Conservation (phyloP, 2,797 vertebrate species). For the Xerus rutilus region DNA sequence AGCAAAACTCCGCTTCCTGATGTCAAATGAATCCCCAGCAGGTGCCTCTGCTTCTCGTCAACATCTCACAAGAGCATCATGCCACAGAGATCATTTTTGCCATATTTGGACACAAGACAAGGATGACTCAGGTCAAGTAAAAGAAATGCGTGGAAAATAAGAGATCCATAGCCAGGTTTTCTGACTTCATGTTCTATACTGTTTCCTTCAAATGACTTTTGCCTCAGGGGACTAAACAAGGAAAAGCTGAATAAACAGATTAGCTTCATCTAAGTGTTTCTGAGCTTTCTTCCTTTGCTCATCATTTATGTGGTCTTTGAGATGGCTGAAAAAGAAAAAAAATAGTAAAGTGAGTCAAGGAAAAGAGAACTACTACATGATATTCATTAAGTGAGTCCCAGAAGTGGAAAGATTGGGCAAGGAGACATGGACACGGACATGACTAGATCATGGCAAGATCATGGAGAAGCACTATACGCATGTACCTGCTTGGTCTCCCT, state of each 20-base stretch:
- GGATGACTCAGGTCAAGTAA: neutral
- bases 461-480: rapidly evolving
- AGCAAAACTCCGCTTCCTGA: neutral
- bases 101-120: conserved; percentile 44
- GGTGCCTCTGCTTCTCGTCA: neutral
- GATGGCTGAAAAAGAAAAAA: neutral
- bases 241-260: neutral
- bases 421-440: rapidly evolving
- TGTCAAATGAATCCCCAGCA: neutral
- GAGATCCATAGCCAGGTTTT: neutral
- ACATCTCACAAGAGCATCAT: neutral
- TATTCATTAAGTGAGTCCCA: neutral
- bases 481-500: neutral
- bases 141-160: conserved; percentile 13
- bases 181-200: neutral
- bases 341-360: neutral
- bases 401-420: neutral
- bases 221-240: neutral
- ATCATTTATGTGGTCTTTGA: neutral
- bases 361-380: neutral
- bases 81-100: neutral
- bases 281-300: neutral
- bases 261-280: neutral
- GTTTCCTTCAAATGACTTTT: neutral
- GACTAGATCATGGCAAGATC: neutral